A percentile compares a stretch with the other conserved stretches of the same genome.
Evolutionary conservation across 1,140 invertebrate genomes (phyloP).

Genomic region (Ceratina calcarata): DNA sequence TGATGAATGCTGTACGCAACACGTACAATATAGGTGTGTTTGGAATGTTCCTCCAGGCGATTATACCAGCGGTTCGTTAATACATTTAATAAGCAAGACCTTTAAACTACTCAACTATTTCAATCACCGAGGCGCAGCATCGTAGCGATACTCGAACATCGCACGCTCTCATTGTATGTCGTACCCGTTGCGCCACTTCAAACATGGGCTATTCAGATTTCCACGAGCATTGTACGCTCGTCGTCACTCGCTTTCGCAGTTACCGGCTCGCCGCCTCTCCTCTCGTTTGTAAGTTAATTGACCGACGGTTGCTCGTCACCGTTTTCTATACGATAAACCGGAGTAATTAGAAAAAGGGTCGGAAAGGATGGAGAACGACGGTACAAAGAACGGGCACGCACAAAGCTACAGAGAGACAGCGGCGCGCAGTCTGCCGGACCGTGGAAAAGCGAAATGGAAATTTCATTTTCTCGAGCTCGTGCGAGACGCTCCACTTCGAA

Average conservation of each 20-base stretch:
- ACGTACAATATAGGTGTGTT: no score
- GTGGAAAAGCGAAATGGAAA: background rate
- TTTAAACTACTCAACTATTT: no score
- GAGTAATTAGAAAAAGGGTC: slow-evolving; percentile 21
- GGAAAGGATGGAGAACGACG: background rate
- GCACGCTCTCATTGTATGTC: background rate
- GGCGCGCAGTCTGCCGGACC: background rate
- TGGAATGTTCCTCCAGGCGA: no score
- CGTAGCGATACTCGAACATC: no score
- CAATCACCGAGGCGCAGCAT: no score
- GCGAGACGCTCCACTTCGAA: no score
- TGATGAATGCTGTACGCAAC: no score
- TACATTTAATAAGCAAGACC: no score
- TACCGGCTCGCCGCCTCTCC: background rate
- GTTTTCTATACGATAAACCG: slow-evolving; percentile 19
- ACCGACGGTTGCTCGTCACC: background rate
- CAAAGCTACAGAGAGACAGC: background rate
- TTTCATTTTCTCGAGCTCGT: background rate
- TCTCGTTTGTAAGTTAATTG: slow-evolving; percentile 45
- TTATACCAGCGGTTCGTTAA: no score
- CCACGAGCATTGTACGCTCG: slow-evolving; percentile 10
- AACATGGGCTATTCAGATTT: slow-evolving; percentile 29
- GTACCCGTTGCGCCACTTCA: background rate
- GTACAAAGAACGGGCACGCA: slow-evolving; percentile 12
- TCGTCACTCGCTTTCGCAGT: background rate